Evolutionary conservation across 2,888 invertebrate genomes (phyloP), one percentile per base, ranked within the genome.

Genomic region (Melieria omissa): DNA sequence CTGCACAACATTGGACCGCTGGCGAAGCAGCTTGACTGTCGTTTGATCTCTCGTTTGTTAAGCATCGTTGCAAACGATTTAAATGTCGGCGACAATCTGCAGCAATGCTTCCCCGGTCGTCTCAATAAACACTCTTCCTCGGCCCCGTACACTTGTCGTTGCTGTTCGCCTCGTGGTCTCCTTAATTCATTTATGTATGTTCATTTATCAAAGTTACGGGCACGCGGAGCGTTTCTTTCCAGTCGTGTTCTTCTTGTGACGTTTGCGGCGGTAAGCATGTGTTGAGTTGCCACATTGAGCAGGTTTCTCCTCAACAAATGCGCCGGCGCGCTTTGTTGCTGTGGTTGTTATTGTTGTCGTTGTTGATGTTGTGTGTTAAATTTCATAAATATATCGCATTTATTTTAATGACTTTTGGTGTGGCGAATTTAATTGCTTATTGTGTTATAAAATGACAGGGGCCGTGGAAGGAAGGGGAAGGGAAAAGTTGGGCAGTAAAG

Each of bases 61-160:
- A 79, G 85, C 83, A 78, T 81, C 83, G 80, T 76, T 84, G 81
- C 83, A 81, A 83, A 85, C 80, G 81, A 84, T 81, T 83, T 81
- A 77, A 82, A 84, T 83, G 82, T 80, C 80, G 80, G 14, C 41
- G 14, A 49, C 49, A 2, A 29, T 29, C 29, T 29, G 29, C 29
- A 29, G 29, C 29, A 29, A 29, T 29, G 29, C 29, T 29, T 29
- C 29, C 29, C 29, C 29, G 29, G 29, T 29, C 29, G 29, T 29
- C 29, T 29, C 29, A 29, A 29, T 29, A 29, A 29, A 10, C 58
- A 52, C 42, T 14, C 47, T 41, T 41, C 10, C 67, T 60, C 10
- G 46, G 41, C 62, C 5, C 41, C 6, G 45, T 9, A 62, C 8
- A n/a, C 82, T 82, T 83, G 85, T 82, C 78, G 76, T 81, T 70